A percentile compares a stretch with the other conserved stretches of the same genome.
Conservation (phyloP, 2,888 invertebrate genomes). For the Parnassius apollo region DNA sequence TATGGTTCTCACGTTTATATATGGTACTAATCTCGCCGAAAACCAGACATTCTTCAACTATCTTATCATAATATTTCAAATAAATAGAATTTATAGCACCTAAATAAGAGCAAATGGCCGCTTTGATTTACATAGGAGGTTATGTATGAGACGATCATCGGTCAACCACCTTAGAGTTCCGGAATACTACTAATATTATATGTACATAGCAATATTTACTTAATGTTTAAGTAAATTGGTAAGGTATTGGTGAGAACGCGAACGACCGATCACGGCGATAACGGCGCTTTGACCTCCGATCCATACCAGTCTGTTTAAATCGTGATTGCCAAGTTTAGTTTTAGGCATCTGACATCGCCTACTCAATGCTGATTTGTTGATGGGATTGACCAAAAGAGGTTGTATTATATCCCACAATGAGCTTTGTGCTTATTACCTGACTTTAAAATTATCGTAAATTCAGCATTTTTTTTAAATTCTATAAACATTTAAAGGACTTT, state of each 20-base stretch:
- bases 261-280: slow-evolving; percentile 47
- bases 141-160: slow-evolving; percentile 25
- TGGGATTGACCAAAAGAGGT: slow-evolving; percentile 23
- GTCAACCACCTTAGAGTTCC: slow-evolving; percentile 30
- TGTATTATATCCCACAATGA: not conserved
- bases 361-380: slow-evolving; percentile 33
- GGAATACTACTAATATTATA: slow-evolving; percentile 23
- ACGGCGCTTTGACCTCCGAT: slow-evolving; percentile 53
- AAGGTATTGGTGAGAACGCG: slow-evolving; percentile 38
- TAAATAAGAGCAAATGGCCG: no score
- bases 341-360: slow-evolving; percentile 12
- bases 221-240: slow-evolving; percentile 39
- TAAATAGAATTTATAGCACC: not conserved
- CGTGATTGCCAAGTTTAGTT: slow-evolving; percentile 39
- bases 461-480: no score
- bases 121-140: not conserved
- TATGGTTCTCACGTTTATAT: no score
- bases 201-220: slow-evolving; percentile 44
- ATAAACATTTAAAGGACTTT: no score
- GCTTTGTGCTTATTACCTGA: not conserved
- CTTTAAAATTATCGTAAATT: no score
- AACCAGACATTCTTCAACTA: not conserved
- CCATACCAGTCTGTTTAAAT: slow-evolving; percentile 26
- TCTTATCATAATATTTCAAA: not conserved
- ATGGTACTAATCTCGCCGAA: no score